Evolutionary conservation across 2,888 invertebrate species (phyloP), one percentile per base, ranked within the genome.

Genomic region (Epicampocera succincta): DNA sequence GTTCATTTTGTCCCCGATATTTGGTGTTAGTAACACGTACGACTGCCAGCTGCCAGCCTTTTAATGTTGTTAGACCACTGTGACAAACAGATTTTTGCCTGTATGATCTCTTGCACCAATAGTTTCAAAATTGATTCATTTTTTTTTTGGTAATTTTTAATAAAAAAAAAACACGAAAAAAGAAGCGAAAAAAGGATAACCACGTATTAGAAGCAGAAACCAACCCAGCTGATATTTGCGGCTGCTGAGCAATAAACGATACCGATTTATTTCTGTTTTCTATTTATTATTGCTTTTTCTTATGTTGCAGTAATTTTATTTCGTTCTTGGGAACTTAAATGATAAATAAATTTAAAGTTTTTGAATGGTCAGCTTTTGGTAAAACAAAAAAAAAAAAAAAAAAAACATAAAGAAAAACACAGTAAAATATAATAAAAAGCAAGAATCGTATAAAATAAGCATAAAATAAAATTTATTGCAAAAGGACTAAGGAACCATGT

Each of bases 381-480:
- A 50, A 42, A 81, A 75, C 33, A 0, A 42, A 25, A 48, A 12
- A 8, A 19, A 61, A 21, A 33, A 54, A 42, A 25, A 21, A 33
- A 54, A 42, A 25, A n/a, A n/a, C n/a, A n/a, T n/a, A 58, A 38
- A n/a, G n/a, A n/a, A n/a, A n/a, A n/a, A n/a, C n/a, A n/a, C n/a
- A n/a, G 4, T 1, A 8, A 60, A 56, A 33, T 33, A 33, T 33
- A 61, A 83, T 40, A 72, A 71, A 75, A 56, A 61, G 44, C 58
- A 69, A 71, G 56, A 56, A 84, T 79, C 58, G 82, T 78, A 84
- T 83, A 84, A 85, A 85, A 85, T 83, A 83, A 84, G 71, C 75
- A 82, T 85, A 85, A 84, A 85, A 80, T 78, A 73, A 80, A 85
- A 85, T 85, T 85, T 86, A 85, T 85, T 81, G 83, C 63, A 78